Evolutionary conservation across 2,113 vertebrate species (phyloP).

Genomic region (Andinoacara biseriatus): DNA sequence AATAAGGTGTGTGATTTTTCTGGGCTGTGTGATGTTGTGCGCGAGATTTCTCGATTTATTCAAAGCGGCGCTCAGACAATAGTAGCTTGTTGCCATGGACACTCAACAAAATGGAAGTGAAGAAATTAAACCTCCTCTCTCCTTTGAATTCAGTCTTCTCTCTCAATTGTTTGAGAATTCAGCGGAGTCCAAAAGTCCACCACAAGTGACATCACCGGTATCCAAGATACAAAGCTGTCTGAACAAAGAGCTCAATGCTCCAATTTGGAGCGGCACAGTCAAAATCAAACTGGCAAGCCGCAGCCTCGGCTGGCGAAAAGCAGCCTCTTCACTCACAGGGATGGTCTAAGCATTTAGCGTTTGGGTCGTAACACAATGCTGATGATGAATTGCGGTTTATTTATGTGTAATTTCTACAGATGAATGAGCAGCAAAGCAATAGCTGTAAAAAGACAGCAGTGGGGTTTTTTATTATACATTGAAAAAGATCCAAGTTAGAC

Average conservation of each 20-base stretch:
- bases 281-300: neutral
- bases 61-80: conserved; percentile 30
- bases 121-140: conserved; percentile 35
- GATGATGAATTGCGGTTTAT: neutral
- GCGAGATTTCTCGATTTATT: conserved; percentile 32
- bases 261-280: conserved; percentile 25
- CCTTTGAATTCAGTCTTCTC: conserved; percentile 10
- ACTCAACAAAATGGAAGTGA: conserved; percentile 48
- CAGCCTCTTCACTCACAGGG: neutral
- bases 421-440: neutral
- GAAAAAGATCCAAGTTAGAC: neutral
- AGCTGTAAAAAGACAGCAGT: neutral
- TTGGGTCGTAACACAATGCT: neutral
- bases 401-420: neutral
- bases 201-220: conserved; percentile 27
- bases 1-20: neutral
- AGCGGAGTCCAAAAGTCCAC: conserved; percentile 10
- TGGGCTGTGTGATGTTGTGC: neutral
- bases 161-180: conserved; percentile 14
- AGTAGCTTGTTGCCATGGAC: conserved; percentile 67
- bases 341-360: neutral
- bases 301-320: conserved; percentile 20
- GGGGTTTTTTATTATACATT: neutral
- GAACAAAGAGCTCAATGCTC: conserved; percentile 38
- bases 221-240: conserved; percentile 28